These are phyloP conservation scores for Sesamia inferens DNA, from an alignment of 2,888 invertebrate genomes.

Conservation along the genomic window DNA sequence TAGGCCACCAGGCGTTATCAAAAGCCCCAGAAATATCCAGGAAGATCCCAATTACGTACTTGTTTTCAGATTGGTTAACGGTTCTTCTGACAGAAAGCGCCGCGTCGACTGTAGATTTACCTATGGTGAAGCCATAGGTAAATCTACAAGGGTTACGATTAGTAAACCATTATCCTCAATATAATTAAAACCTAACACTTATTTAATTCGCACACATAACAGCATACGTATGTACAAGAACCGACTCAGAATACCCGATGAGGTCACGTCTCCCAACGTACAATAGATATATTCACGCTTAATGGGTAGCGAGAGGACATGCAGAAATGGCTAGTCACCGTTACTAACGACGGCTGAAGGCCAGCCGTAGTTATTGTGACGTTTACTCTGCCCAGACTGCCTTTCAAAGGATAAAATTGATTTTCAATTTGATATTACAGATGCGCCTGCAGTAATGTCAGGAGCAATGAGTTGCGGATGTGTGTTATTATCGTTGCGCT, in stretches of 20 bases:
- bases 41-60: too few species aligned
- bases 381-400: conserved; percentile 52
- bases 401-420: conserved; percentile 70
- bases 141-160: background rate
- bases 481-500: conserved; percentile 54
- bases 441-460: conserved; percentile 65
- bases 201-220: conserved; percentile 12
- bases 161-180: background rate
- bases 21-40: too few species aligned
- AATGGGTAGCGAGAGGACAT: conserved; percentile 65
- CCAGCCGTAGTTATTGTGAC: conserved; percentile 61
- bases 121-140: too few species aligned
- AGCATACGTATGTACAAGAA: conserved; percentile 1
- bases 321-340: conserved; percentile 83
- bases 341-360: conserved; percentile 81
- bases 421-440: conserved; percentile 65
- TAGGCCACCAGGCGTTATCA: too few species aligned
- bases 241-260: conserved; percentile 62
- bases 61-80: too few species aligned
- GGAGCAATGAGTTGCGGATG: conserved; percentile 64
- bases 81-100: too few species aligned
- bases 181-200: background rate
- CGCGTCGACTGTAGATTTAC: too few species aligned
- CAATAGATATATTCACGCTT: conserved; percentile 49
- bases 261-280: conserved; percentile 60